Conservation (phyloP, 2,113 vertebrate genomes). For the Calidris pugnax region DNA sequence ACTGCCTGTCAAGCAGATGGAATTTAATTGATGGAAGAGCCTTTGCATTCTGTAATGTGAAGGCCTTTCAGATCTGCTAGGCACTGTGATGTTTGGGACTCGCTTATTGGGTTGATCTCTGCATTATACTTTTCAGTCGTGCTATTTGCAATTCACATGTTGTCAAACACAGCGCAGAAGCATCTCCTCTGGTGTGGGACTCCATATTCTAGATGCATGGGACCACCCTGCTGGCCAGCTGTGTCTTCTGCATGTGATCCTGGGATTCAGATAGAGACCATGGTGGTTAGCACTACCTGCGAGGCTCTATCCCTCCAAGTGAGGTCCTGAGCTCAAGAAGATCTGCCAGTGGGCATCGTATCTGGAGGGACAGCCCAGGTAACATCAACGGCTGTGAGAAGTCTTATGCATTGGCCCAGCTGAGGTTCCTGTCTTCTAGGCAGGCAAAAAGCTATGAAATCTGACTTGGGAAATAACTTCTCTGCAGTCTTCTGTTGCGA, state of each 20-base stretch:
- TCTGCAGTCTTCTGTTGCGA: background rate
- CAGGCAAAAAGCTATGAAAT: background rate
- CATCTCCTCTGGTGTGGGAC: background rate
- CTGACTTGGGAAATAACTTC: background rate
- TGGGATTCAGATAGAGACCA: background rate
- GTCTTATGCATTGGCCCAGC: background rate
- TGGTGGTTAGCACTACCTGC: background rate
- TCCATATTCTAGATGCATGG: background rate
- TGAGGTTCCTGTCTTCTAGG: background rate
- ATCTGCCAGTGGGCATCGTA: background rate
- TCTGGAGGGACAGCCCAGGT: background rate
- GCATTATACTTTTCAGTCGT: background rate
- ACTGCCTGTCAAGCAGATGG: background rate
- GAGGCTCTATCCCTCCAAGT: background rate
- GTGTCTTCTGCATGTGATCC: background rate
- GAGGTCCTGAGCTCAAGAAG: background rate
- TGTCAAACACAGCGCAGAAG: background rate
- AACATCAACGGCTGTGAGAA: background rate
- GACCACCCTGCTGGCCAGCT: background rate
- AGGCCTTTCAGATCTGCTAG: background rate
- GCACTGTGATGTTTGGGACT: background rate
- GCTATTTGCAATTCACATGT: background rate
- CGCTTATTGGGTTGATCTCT: accelerated
- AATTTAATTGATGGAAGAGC: background rate
- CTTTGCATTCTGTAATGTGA: background rate